Evolutionary conservation across 1,140 invertebrate species (phyloP).

Genomic region (Trachelipus rathkii): DNA sequence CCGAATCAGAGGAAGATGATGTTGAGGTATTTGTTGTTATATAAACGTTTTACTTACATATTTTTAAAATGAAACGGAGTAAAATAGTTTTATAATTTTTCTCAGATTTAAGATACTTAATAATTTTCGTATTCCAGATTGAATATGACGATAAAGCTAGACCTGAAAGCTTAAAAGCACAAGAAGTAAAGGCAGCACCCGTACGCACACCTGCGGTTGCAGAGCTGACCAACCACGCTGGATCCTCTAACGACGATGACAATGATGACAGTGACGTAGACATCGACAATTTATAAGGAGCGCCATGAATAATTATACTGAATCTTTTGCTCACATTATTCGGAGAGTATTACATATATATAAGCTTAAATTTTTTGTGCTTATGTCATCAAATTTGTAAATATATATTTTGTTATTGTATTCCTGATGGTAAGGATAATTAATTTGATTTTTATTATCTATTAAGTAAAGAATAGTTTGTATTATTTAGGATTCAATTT

Average conservation of each 20-base stretch:
- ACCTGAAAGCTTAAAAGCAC: slow-evolving; percentile 67
- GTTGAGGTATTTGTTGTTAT: slow-evolving; percentile 55
- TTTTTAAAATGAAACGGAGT: background rate
- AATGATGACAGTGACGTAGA: slow-evolving; percentile 67
- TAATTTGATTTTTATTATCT: too few species aligned
- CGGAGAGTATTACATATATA: background rate
- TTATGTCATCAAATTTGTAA: background rate
- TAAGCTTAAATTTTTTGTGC: background rate
- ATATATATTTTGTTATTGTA: too few species aligned
- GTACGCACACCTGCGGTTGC: slow-evolving; percentile 54
- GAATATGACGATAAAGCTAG: slow-evolving; percentile 82
- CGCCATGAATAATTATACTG: background rate
- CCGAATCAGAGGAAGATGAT: slow-evolving; percentile 61
- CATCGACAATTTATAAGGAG: slow-evolving; percentile 81
- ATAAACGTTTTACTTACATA: background rate
- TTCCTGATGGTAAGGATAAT: too few species aligned
- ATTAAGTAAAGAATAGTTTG: too few species aligned
- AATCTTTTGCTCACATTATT: background rate
- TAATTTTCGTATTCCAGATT: slow-evolving; percentile 57
- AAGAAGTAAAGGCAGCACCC: slow-evolving; percentile 51
- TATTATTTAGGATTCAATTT: too few species aligned
- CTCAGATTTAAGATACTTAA: slow-evolving; percentile 29
- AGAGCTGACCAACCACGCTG: slow-evolving; percentile 29
- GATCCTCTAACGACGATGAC: slow-evolving; percentile 53
- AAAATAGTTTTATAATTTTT: slow-evolving; percentile 3